Evolutionary conservation across 92 coral and sea anemone genomes (phyloP), one percentile per base, ranked within the genome.

Genomic region (Porites divaricata): DNA sequence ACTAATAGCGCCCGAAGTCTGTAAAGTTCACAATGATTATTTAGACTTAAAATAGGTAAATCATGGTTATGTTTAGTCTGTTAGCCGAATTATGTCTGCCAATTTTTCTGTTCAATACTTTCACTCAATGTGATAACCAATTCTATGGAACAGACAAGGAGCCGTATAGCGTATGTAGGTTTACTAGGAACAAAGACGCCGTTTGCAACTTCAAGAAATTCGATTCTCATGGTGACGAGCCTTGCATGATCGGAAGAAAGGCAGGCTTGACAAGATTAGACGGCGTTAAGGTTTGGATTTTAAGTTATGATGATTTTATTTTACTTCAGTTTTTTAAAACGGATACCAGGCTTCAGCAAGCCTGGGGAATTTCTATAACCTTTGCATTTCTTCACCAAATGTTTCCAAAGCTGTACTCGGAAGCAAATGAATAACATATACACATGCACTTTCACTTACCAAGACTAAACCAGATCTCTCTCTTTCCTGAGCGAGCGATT

Each of bases 221-320:
- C 79, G 86, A 82, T 49, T 82, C 86, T 12, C 50, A 11, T 17
- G 88, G 69, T 45, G 95, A 86, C 7, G 93, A 90, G 22, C 95
- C 95, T 61, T 92, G 93, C 65, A 69, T 89, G 74, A 83, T 90
- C 28, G 95, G 93, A n/a, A 88, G 90, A 54, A 86, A 86, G 48
- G 93, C 85, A 58, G 93, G 93, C 4, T 69, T 92, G 62, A 63
- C 93, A 15, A 81, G 93, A 71, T 65, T 86, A 45, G 72, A 89
- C 77, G 93, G 90, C 67, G 88, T 92, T 11, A 89, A 89, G 93
- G 95, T 92, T 67, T 11, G 85, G 26, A 16, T 23, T 23, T 17
- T 22, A 35, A 16, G 16, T 9, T 9, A 9, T 25, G 26, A 10
- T 8, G 23, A 74, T 9, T 25, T 35, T 5, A 54, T 6, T 53